phyloP scores from a whole-genome alignment of 2,113 vertebrate species.

The Podiceps cristatus region DNA sequence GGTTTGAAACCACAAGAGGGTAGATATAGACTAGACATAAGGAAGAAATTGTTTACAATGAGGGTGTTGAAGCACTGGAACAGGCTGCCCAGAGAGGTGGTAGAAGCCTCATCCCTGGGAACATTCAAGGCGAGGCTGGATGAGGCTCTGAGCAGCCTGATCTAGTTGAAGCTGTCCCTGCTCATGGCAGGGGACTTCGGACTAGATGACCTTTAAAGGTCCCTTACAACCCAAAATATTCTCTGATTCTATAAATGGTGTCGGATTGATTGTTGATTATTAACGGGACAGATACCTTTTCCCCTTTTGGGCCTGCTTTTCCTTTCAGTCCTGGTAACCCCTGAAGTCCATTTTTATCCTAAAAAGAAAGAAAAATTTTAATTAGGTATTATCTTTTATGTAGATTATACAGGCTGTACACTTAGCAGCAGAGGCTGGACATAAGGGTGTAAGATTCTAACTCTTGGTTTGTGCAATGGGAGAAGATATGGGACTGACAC shows the following conservation, averaged over 20 bases:
- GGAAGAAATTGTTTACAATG: no score
- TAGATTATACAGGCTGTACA: background rate
- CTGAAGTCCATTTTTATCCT: slow-evolving; percentile 72
- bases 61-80: no score
- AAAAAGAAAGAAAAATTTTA: background rate
- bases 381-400: background rate
- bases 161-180: no score
- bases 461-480: background rate
- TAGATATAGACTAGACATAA: no score
- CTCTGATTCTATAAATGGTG: background rate
- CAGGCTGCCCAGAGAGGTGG: no score
- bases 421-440: background rate
- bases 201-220: no score
- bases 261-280: background rate
- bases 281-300: slow-evolving; percentile 76
- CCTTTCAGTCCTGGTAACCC: slow-evolving; percentile 77
- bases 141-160: no score
- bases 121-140: no score
- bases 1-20: no score
- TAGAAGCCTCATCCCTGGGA: no score
- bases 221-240: no score
- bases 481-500: background rate
- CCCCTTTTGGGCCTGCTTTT: slow-evolving; percentile 78
- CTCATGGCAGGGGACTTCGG: no score
- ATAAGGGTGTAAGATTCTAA: background rate